Evolutionary conservation across 2,113 vertebrate genomes (phyloP).

Genomic region (Hyaena hyaena): DNA sequence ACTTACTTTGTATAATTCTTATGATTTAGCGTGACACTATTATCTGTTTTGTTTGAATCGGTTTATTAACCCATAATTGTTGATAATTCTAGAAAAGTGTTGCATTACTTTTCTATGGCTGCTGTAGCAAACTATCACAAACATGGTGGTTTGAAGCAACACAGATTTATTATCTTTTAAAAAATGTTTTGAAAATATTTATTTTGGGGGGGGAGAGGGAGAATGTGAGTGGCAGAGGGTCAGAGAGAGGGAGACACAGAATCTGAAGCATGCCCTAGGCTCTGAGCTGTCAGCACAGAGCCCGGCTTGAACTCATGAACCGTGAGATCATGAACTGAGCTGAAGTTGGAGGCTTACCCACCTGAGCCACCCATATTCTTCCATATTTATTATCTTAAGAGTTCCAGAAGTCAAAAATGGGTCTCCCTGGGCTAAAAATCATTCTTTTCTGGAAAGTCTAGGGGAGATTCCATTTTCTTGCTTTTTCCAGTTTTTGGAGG

Average conservation of each 20-base stretch:
- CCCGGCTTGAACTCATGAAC: too few species aligned
- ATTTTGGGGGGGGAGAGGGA: too few species aligned
- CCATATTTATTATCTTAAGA: not conserved
- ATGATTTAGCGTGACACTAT: not conserved
- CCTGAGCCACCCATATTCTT: too few species aligned
- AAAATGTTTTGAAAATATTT: too few species aligned
- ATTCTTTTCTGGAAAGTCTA: not conserved
- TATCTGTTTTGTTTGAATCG: not conserved
- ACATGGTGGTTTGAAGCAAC: not conserved
- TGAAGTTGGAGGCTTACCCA: too few species aligned
- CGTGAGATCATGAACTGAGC: too few species aligned
- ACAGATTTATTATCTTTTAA: not conserved
- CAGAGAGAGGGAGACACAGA: too few species aligned
- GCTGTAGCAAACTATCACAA: not conserved
- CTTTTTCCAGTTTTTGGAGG: not conserved
- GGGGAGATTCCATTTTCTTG: not conserved
- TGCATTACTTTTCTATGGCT: not conserved
- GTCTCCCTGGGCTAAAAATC: not conserved
- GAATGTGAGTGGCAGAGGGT: too few species aligned
- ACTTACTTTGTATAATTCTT: slow-evolving; percentile 36
- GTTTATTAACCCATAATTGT: not conserved
- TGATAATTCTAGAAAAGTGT: not conserved
- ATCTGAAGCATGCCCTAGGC: too few species aligned
- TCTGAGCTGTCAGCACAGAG: too few species aligned
- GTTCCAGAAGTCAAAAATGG: not conserved